Conservation (phyloP, 37 sponge, comb jelly and placozoan species). For the Dysidea cf. avara region DNA sequence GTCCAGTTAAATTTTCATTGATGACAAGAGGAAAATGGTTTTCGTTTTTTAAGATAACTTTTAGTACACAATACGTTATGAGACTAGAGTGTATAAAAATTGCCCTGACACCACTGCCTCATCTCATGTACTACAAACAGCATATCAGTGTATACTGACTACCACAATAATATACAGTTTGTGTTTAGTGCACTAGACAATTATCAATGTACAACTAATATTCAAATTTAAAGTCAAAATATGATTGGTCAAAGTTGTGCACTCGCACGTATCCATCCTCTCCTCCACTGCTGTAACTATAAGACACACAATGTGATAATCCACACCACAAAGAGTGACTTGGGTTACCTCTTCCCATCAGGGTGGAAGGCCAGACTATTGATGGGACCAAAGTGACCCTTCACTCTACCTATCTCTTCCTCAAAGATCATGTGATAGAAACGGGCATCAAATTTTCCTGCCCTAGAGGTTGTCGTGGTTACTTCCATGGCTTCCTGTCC, state of each 20-base stretch:
- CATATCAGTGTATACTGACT: neutral
- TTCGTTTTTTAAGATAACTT: no score
- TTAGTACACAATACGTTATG: no score
- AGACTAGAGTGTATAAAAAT: no score
- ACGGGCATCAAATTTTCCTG: slow-evolving; percentile 96
- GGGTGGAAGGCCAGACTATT: slow-evolving; percentile 95
- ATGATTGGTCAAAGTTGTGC: slow-evolving; percentile 90
- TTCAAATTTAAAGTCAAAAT: slow-evolving; percentile 96
- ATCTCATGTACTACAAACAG: neutral
- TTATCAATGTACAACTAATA: no score
- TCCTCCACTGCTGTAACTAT: slow-evolving; percentile 95
- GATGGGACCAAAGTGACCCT: slow-evolving; percentile 99
- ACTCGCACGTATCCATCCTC: slow-evolving; percentile 98
- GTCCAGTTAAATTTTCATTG: no score
- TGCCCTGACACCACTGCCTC: no score
- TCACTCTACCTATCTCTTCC: slow-evolving; percentile 98
- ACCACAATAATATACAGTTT: neutral
- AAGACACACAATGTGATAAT: neutral
- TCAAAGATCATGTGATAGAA: slow-evolving; percentile 96
- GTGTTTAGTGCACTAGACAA: neutral
- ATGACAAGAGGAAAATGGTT: no score
- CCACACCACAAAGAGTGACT: neutral
- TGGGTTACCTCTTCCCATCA: slow-evolving; percentile 85
- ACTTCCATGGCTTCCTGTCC: slow-evolving; percentile 99
- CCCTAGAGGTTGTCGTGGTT: slow-evolving; percentile 88